A percentile compares a stretch with the other conserved stretches of the same genome.
These are phyloP conservation scores for Myopa testacea DNA, from an alignment of 2,888 invertebrate genomes.

Conservation along the genomic window DNA sequence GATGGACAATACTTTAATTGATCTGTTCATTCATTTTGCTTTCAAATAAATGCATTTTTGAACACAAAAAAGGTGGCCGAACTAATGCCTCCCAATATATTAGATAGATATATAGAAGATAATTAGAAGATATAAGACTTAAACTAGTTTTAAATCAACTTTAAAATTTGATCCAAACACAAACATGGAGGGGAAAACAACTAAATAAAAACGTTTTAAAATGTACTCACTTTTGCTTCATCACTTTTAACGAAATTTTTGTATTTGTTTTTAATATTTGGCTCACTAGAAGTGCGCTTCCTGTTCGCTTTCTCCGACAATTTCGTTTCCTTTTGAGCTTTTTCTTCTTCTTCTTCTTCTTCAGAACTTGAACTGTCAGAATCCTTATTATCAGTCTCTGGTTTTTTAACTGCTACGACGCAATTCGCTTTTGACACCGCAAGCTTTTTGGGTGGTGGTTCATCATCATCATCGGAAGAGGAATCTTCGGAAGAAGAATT, in stretches of 20 bases:
- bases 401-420: constrained; percentile 41
- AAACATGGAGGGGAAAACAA: no score
- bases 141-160: no score
- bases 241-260: constrained; percentile 79
- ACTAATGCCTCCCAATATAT: no score
- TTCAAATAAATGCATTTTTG: no score
- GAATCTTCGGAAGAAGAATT: constrained; percentile 42
- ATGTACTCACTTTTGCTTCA: constrained; percentile 59
- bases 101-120: no score
- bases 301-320: constrained; percentile 53
- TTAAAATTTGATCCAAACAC: no score
- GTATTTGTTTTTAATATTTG: constrained; percentile 71
- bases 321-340: constrained; percentile 24
- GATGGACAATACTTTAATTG: no score
- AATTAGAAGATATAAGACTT: no score
- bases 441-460: constrained; percentile 46
- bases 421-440: constrained; percentile 16
- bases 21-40: no score
- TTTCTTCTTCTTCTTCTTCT: constrained; percentile 47
- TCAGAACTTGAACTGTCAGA: constrained; percentile 36
- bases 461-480: constrained; percentile 58
- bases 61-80: no score
- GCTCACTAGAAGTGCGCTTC: constrained; percentile 68
- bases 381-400: constrained; percentile 1
- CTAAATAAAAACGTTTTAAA: not conserved